A percentile compares a stretch with the other conserved stretches of the same genome.
Evolutionary conservation across 2,113 vertebrate species (phyloP).

Genomic region (Salminus brasiliensis): DNA sequence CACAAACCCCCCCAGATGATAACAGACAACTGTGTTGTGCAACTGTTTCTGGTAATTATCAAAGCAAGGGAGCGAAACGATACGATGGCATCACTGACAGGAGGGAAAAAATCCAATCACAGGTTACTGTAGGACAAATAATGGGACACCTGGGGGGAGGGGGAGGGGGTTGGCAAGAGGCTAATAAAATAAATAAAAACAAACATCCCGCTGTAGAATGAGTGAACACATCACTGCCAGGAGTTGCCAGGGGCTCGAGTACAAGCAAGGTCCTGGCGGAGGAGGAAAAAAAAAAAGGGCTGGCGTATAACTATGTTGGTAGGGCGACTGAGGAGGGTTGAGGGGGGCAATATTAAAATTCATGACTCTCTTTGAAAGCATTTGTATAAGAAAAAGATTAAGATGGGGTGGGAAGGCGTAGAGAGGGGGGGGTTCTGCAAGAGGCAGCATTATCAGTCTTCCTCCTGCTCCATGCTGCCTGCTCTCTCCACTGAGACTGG

Average conservation of each 20-base stretch:
- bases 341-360: constrained; percentile 91
- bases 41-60: constrained; percentile 54
- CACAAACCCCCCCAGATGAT: constrained; percentile 51
- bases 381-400: constrained; percentile 94
- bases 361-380: constrained; percentile 93
- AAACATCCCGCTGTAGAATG: not conserved
- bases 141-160: constrained; percentile 10
- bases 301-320: constrained; percentile 33
- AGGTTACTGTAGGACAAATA: constrained; percentile 13
- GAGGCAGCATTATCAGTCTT: constrained; percentile 91
- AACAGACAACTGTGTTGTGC: constrained; percentile 48
- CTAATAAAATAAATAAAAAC: constrained; percentile 1
- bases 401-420: constrained; percentile 80
- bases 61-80: constrained; percentile 40
- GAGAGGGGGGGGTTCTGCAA: constrained; percentile 63
- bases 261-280: not conserved
- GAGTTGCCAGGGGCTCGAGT: not conserved
- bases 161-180: not conserved
- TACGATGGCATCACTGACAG: constrained; percentile 32
- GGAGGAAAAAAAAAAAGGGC: not conserved
- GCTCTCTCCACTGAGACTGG: constrained; percentile 87
- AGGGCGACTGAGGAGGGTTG: constrained; percentile 68
- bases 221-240: not conserved
- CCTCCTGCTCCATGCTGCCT: constrained; percentile 89
- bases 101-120: not conserved